Evolutionary conservation across 2,113 vertebrate species (phyloP).

Genomic region (Bothrops jararaca): DNA sequence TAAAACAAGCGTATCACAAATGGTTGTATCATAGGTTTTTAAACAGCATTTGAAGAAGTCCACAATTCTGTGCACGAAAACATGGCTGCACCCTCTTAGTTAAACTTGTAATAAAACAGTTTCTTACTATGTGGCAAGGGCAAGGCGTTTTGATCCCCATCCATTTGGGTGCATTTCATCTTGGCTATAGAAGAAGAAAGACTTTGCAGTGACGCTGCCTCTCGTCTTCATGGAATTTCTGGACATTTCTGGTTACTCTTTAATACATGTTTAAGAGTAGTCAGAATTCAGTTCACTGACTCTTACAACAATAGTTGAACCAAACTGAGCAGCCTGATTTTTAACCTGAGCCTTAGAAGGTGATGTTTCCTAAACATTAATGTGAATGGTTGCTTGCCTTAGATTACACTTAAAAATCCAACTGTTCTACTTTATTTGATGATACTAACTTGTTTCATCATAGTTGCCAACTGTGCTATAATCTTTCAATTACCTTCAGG

Average conservation of each 20-base stretch:
- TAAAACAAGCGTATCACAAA: neutral
- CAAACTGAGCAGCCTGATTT: neutral
- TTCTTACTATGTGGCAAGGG: neutral
- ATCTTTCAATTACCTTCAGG: conserved; percentile 10
- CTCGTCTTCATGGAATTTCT: neutral
- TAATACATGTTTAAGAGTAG: neutral
- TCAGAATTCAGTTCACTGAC: neutral
- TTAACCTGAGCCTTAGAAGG: neutral
- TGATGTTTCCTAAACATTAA: neutral
- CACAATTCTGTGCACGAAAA: neutral
- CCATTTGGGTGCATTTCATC: neutral
- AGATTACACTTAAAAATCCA: neutral
- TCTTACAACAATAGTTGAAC: neutral
- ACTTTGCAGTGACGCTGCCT: neutral
- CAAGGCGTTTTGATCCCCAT: neutral
- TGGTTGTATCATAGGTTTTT: neutral
- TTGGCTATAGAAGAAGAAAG: no score
- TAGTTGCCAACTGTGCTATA: neutral
- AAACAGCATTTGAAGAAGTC: neutral
- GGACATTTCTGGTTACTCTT: neutral
- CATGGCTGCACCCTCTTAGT: neutral
- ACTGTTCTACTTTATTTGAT: neutral
- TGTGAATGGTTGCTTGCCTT: neutral
- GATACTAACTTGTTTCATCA: neutral
- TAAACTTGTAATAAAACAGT: neutral